Percentiles rank a stretch among this genome's conserved stretches.
These are phyloP conservation scores for Strix uralensis DNA, from an alignment of 2,113 vertebrate species.

Conservation along the genomic window DNA sequence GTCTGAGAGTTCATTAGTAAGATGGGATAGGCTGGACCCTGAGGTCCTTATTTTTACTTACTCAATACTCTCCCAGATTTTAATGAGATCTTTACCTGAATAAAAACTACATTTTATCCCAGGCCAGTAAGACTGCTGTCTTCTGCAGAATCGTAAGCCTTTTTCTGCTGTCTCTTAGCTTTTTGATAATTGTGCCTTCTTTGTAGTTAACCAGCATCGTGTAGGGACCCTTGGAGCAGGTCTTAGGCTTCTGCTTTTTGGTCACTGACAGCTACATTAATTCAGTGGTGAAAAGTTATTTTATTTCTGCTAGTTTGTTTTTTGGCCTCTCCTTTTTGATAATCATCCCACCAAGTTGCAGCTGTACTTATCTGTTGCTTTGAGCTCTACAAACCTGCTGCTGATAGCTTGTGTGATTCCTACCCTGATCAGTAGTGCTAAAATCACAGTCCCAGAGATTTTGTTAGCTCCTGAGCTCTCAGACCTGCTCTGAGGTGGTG, in stretches of 20 bases:
- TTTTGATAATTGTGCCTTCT: neutral
- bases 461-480: neutral
- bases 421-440: neutral
- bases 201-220: neutral
- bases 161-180: neutral
- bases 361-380: neutral
- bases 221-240: neutral
- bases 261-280: neutral
- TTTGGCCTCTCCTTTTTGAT: neutral
- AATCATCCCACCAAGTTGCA: neutral
- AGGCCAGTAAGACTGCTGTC: neutral
- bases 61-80: neutral
- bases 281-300: neutral
- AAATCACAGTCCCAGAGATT: neutral
- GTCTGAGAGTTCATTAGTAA: neutral
- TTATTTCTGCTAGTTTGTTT: neutral
- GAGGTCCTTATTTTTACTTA: constrained; percentile 20
- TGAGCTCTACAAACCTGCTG: neutral
- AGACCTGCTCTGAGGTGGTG: neutral
- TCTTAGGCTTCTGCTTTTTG: neutral
- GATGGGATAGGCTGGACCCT: neutral
- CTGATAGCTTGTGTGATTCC: neutral
- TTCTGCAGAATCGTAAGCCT: neutral
- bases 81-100: constrained; percentile 31
- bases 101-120: neutral